Evolutionary conservation across 2,888 invertebrate genomes (phyloP), one percentile per base, ranked within the genome.

Genomic region (Eristalis arbustorum): DNA sequence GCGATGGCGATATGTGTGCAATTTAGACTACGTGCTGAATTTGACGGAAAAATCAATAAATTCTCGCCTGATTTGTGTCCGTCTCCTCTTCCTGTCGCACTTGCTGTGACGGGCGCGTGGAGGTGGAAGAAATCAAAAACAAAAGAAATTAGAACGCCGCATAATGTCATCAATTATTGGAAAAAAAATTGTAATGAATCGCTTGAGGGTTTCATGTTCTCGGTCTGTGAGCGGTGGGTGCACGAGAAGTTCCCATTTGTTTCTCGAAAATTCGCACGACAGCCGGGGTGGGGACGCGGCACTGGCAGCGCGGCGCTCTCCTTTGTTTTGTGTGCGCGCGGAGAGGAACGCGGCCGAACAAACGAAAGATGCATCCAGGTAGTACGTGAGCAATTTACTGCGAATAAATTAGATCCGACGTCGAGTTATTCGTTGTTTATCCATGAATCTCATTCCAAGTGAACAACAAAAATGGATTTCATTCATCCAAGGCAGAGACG

Each of bases 221-320:
- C 62, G 56, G 42, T 71, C 49, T 63, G 56, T 71, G 63, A 23
- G 31, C 40, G 68, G 42, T 84, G 77, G 78, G 62, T 75, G 56
- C 71, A 37, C 34, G 64, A 73, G 79, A 40, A 42, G 28, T 22
- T 73, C 73, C 42, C 71, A 61, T 56, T 77, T 73, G 69, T 42
- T 78, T 87, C 87, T 83, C 78, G 83, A 83, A 87, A 75, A 75
- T 83, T 87, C 87, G 83, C 83, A 75, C 78, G 57, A 63, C 61
- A 71, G 11, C 25, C 42, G 49, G 63, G 66, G 49, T 25, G 23
- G 59, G 59, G 59, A 13, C 25, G 13, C 8, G 3, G 10, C 59
- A 25, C 25, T 3, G 37, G 61, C 61, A 59, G 64, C 40, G 71
- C 31, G 28, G 37, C 56, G 25, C 40, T 85, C 81, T 72, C 61